phyloP scores from a whole-genome alignment of 2,113 vertebrate genomes.

The Nothocercus nigrocapillus region DNA sequence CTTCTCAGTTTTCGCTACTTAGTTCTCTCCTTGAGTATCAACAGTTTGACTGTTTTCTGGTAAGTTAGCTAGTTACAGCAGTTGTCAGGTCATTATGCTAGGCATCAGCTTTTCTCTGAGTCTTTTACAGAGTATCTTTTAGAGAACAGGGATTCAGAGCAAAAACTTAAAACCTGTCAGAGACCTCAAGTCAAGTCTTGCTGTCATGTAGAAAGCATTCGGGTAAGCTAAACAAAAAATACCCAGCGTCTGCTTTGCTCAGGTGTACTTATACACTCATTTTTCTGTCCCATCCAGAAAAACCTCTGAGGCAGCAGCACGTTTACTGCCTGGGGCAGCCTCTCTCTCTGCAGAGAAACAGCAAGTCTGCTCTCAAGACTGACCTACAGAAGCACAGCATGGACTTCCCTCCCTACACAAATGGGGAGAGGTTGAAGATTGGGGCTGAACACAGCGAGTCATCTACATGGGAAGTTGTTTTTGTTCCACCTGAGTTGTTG shows the following conservation, averaged over 20 bases:
- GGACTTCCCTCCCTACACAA: neutral
- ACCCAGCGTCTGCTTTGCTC: neutral
- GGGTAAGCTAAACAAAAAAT: neutral
- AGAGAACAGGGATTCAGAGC: neutral
- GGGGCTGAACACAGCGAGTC: neutral
- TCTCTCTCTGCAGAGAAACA: rapidly evolving
- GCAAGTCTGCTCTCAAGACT: neutral
- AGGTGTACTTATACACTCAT: rapidly evolving
- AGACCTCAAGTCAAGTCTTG: neutral
- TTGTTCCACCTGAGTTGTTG: neutral
- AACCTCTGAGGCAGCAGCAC: neutral
- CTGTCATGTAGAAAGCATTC: rapidly evolving
- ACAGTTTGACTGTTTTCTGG: neutral
- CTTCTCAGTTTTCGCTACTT: rapidly evolving
- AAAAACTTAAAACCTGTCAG: neutral
- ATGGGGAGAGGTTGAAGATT: neutral
- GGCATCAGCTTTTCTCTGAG: neutral
- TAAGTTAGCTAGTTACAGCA: neutral
- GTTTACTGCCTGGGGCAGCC: neutral
- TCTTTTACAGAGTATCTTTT: neutral
- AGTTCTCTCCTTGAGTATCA: neutral
- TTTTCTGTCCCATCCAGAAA: neutral
- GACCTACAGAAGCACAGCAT: neutral
- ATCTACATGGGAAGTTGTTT: neutral
- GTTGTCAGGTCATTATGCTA: neutral